Percentiles rank a stretch among this genome's conserved stretches.
These are phyloP conservation scores for Aphrocallistes beatrix DNA, from an alignment of 37 sponge, comb jelly and placozoan species.

Conservation along the genomic window DNA sequence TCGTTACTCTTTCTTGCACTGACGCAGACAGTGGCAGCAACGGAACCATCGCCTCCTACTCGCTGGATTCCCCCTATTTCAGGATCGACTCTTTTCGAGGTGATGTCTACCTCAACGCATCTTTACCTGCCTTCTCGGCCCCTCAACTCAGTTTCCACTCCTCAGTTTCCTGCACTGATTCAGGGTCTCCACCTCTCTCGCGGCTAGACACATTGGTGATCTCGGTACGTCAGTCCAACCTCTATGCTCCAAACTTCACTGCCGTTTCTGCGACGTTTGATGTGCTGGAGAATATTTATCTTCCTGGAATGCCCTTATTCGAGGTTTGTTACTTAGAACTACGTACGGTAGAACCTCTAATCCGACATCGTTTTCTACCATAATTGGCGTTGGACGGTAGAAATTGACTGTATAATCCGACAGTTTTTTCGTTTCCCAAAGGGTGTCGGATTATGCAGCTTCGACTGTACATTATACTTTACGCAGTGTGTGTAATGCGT, in stretches of 20 bases:
- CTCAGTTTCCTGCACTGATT: background rate
- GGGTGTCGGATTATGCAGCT: too few relatives aligned
- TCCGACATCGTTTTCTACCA: too few relatives aligned
- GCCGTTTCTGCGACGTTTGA: background rate
- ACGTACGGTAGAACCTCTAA: too few relatives aligned
- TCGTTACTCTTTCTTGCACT: background rate
- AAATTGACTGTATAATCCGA: too few relatives aligned
- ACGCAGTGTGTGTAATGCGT: too few relatives aligned
- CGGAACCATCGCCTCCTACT: background rate
- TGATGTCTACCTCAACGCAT: background rate
- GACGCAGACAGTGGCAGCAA: background rate
- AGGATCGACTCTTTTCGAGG: background rate
- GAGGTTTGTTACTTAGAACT: conserved; percentile 1
- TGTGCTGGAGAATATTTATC: background rate
- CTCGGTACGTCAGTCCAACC: background rate
- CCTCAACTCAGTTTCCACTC: background rate
- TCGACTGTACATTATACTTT: too few relatives aligned
- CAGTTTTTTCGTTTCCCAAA: too few relatives aligned
- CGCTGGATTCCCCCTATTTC: background rate
- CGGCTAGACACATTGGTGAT: background rate
- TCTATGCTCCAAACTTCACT: background rate
- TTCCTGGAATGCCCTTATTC: background rate
- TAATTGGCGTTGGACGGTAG: too few relatives aligned
- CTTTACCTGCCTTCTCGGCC: background rate
- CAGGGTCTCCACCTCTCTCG: background rate